phyloP scores from a whole-genome alignment of 2,888 invertebrate species.

The Aproaerema taeniolella region DNA sequence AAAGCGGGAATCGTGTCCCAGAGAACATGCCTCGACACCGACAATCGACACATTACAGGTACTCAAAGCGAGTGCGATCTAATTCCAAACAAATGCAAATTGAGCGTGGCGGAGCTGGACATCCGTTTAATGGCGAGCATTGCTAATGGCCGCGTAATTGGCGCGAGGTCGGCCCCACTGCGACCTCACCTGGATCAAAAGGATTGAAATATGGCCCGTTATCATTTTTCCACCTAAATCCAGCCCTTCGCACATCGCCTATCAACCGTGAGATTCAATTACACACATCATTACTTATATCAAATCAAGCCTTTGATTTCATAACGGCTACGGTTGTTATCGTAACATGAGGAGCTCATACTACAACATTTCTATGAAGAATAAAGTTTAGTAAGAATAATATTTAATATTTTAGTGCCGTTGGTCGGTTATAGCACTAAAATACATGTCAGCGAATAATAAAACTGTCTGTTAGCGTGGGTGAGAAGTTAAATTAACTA shows the following conservation, averaged over 20 bases:
- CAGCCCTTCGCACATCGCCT: slow-evolving; percentile 26
- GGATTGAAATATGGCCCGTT: slow-evolving; percentile 25
- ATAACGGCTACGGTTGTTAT: slow-evolving; percentile 31
- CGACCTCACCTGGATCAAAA: slow-evolving; percentile 37
- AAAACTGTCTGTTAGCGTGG: too few relatives aligned
- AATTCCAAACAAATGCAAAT: slow-evolving; percentile 73
- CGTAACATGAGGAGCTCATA: slow-evolving; percentile 18
- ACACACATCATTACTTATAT: slow-evolving; percentile 47
- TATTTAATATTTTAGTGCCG: too few relatives aligned
- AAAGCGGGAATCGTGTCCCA: too few relatives aligned
- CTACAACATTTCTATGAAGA: too few relatives aligned
- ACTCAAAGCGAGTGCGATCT: slow-evolving; percentile 41
- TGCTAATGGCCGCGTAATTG: slow-evolving; percentile 69
- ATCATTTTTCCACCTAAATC: slow-evolving; percentile 22
- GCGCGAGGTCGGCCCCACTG: slow-evolving; percentile 54
- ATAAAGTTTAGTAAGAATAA: too few relatives aligned
- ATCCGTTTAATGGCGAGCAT: slow-evolving; percentile 64
- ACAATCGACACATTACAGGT: slow-evolving; percentile 40
- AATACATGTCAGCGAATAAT: too few relatives aligned
- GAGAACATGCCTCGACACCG: slow-evolving; percentile 28
- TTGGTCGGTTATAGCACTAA: too few relatives aligned
- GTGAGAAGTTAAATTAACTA: too few relatives aligned
- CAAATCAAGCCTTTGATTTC: slow-evolving; percentile 36
- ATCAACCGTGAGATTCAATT: slow-evolving; percentile 45
- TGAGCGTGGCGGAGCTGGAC: slow-evolving; percentile 50